phyloP scores from a whole-genome alignment of 2,797 vertebrate genomes.

The Rhinophrynus dorsalis region DNA sequence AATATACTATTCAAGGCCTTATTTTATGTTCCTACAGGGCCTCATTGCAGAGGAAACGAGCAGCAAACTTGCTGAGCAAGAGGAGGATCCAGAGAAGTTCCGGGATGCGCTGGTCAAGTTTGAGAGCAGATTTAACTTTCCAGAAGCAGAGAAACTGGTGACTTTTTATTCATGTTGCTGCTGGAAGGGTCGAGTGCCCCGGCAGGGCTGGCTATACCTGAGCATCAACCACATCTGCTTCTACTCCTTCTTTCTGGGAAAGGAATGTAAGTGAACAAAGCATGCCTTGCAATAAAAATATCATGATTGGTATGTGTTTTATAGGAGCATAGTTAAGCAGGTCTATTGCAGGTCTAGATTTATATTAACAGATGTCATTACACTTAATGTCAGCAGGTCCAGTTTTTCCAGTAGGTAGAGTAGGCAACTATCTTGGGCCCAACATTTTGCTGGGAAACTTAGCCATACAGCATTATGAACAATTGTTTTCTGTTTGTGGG shows the following conservation, averaged over 20 bases:
- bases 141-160: slow-evolving; percentile 86
- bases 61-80: slow-evolving; percentile 84
- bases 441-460: too few species aligned
- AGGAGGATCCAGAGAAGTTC: slow-evolving; percentile 90
- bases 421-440: too few species aligned
- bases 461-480: too few species aligned
- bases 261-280: slow-evolving; percentile 83
- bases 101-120: slow-evolving; percentile 89
- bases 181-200: slow-evolving; percentile 93
- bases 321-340: too few species aligned
- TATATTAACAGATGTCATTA: too few species aligned
- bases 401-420: too few species aligned
- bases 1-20: too few species aligned
- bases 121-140: slow-evolving; percentile 87
- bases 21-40: slow-evolving; percentile 69
- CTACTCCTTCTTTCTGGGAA: slow-evolving; percentile 95
- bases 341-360: too few species aligned
- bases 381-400: too few species aligned
- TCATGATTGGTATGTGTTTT: too few species aligned
- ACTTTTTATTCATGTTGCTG: slow-evolving; percentile 94
- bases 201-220: slow-evolving; percentile 95
- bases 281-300: neutral
- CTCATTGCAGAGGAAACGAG: slow-evolving; percentile 91
- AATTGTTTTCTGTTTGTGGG: too few species aligned
- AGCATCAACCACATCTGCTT: slow-evolving; percentile 96